A percentile compares a stretch with the other conserved stretches of the same genome.
Evolutionary conservation across 2,797 vertebrate genomes (phyloP).

Genomic region (Tragelaphus oryx): DNA sequence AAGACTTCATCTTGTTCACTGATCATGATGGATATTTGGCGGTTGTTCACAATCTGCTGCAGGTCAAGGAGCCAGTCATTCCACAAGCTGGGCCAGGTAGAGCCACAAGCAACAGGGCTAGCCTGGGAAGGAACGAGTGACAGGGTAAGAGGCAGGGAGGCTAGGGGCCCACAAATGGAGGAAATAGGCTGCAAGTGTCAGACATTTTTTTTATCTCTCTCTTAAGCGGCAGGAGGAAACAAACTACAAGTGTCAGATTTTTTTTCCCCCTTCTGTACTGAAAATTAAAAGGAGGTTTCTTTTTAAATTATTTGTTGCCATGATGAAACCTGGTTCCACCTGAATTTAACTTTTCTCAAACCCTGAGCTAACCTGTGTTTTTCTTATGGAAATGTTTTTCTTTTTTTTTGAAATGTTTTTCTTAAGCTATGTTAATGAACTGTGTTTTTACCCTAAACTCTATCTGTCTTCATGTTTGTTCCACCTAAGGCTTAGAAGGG

Average conservation of each 20-base stretch:
- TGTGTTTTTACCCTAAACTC: too few relatives aligned
- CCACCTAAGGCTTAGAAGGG: too few relatives aligned
- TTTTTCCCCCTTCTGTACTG: background rate
- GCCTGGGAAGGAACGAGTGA: background rate
- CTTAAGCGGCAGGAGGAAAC: background rate
- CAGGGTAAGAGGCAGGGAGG: background rate
- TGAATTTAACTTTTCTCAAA: background rate
- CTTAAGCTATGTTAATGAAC: too few relatives aligned
- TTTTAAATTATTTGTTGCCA: background rate
- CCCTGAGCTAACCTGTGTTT: background rate
- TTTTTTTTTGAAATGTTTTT: background rate
- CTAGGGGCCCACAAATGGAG: fast-evolving
- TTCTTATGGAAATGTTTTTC: background rate
- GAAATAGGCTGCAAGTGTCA: background rate
- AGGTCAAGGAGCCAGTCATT: background rate
- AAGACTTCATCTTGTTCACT: background rate
- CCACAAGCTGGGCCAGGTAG: background rate
- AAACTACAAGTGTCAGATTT: background rate
- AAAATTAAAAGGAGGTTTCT: background rate
- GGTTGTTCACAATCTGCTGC: fast-evolving
- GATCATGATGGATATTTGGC: background rate
- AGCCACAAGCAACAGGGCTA: background rate
- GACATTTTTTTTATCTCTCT: background rate
- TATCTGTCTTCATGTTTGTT: too few relatives aligned
- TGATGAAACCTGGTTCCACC: background rate